Evolutionary conservation across 2,888 invertebrate species (phyloP).

Genomic region (Ochropleura leucogaster): DNA sequence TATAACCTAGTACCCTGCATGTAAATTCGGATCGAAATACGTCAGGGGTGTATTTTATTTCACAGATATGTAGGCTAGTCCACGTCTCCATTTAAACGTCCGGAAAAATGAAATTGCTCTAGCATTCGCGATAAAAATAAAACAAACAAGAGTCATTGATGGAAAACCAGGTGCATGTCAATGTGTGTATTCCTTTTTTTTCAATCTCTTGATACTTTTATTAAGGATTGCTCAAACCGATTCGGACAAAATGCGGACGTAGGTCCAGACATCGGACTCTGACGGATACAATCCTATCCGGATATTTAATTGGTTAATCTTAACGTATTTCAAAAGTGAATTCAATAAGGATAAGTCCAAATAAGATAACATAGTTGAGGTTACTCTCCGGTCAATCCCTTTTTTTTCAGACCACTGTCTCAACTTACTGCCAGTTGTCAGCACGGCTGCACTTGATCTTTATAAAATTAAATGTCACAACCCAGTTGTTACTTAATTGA

Average conservation of each 20-base stretch:
- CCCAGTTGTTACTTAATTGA: not conserved
- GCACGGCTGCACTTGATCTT: constrained; percentile 11
- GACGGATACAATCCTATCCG: not conserved
- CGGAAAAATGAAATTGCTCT: not conserved
- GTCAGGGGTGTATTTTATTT: not conserved
- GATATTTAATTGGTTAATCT: not conserved
- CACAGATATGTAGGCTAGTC: not conserved
- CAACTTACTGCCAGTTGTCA: not conserved
- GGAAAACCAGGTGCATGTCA: not conserved
- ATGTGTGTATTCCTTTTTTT: not conserved
- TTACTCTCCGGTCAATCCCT: not conserved
- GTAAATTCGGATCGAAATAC: not conserved
- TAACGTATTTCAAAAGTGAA: not conserved
- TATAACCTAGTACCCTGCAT: too few relatives aligned
- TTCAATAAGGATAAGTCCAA: not conserved
- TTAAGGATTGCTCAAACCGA: not conserved
- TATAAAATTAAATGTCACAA: constrained; percentile 40
- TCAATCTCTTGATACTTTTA: not conserved
- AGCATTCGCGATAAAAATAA: not conserved
- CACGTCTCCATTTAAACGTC: not conserved
- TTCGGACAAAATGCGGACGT: not conserved
- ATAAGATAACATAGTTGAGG: not conserved
- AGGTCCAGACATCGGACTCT: not conserved
- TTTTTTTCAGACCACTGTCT: not conserved
- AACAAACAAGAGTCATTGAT: not conserved